Evolutionary conservation across 1,140 invertebrate species (phyloP).

Genomic region (Bombus difficillimus): DNA sequence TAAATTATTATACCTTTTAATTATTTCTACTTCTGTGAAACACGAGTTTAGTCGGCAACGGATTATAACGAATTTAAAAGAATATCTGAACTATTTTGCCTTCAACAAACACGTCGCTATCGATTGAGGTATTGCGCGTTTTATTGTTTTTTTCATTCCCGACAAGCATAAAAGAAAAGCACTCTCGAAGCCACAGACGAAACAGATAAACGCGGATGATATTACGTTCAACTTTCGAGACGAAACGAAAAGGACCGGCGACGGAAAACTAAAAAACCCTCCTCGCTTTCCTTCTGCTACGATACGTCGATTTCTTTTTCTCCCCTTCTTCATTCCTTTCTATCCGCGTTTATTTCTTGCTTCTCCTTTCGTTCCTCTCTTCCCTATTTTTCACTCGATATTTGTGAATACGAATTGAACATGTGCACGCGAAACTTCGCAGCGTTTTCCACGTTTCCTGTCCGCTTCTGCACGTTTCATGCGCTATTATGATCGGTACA

Average conservation of each 20-base stretch:
- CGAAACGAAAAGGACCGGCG: not conserved
- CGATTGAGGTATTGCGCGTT: not conserved
- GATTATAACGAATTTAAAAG: not conserved
- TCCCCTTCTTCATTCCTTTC: not conserved
- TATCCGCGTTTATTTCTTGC: no score
- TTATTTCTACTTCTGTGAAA: not conserved
- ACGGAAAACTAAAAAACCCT: not conserved
- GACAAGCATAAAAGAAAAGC: not conserved
- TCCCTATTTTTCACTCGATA: slow-evolving; percentile 8
- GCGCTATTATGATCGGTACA: not conserved
- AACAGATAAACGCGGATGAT: not conserved
- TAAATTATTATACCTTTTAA: not conserved
- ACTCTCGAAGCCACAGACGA: not conserved
- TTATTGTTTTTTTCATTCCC: not conserved
- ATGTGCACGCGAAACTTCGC: slow-evolving; percentile 5
- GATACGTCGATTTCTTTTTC: not conserved
- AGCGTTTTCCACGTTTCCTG: not conserved
- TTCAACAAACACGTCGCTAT: not conserved
- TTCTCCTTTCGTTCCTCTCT: not conserved
- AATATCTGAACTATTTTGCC: not conserved
- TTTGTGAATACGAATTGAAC: not conserved
- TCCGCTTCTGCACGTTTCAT: not conserved
- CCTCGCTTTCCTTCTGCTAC: not conserved
- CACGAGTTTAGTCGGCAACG: no score
- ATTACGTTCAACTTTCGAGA: slow-evolving; percentile 26